Conservation (phyloP, 2,888 invertebrate species). For the Sabellastarte sp. region DNA sequence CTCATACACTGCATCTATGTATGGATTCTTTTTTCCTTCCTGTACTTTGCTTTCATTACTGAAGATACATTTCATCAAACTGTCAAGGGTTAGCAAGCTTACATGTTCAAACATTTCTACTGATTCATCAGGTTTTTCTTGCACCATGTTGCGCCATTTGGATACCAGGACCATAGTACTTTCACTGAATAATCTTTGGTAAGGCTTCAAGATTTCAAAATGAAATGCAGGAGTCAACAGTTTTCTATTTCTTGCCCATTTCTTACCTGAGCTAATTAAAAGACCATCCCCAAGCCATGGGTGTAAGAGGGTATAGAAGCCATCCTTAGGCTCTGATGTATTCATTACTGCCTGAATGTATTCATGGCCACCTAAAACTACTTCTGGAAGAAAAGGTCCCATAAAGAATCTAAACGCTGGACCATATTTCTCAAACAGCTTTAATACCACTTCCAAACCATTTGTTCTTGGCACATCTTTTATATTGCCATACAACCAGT, state of each 20-base stretch:
- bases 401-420: no score
- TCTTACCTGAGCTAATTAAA: conserved; percentile 8
- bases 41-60: conserved; percentile 36
- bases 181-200: no score
- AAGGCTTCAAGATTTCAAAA: conserved; percentile 18
- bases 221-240: conserved; percentile 18
- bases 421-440: no score
- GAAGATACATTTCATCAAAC: conserved; percentile 39
- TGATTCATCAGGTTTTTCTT: neutral
- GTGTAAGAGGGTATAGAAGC: neutral
- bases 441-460: no score
- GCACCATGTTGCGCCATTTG: neutral
- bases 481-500: no score
- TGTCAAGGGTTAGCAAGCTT: conserved; percentile 37
- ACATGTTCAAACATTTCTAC: conserved; percentile 34
- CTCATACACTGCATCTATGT: no score
- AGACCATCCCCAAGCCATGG: conserved; percentile 12
- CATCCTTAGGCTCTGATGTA: neutral
- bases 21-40: conserved; percentile 9
- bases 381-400: no score
- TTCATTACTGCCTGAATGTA: no score
- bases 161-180: conserved; percentile 4
- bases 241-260: conserved; percentile 16
- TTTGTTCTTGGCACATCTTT: no score
- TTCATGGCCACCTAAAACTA: no score